Percentiles rank a stretch among this genome's conserved stretches.
Conservation (phyloP, 2,888 invertebrate genomes). For the Eristalis intricaria region DNA sequence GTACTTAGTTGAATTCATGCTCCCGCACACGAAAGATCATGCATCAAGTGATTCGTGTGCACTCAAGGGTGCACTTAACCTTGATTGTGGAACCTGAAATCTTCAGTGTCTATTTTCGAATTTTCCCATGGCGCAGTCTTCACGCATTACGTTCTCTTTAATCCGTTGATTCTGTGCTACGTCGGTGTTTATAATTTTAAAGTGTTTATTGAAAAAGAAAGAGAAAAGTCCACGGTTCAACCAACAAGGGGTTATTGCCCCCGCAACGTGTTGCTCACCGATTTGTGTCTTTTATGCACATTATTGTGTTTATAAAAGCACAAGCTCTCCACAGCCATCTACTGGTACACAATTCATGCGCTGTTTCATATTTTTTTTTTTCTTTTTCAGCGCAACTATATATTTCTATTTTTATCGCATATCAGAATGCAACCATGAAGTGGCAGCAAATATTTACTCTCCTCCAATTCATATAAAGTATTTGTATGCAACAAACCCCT, state of each 20-base stretch:
- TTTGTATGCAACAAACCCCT: constrained; percentile 38
- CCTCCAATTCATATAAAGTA: constrained; percentile 62
- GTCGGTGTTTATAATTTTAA: neutral
- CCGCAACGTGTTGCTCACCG: constrained; percentile 65
- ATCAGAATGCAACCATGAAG: constrained; percentile 63
- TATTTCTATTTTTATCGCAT: constrained; percentile 68
- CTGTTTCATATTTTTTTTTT: neutral
- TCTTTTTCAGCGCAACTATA: constrained; percentile 28
- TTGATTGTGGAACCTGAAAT: neutral
- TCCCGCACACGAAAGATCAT: neutral
- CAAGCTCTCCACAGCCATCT: neutral
- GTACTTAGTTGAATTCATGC: neutral
- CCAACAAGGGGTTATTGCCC: constrained; percentile 63
- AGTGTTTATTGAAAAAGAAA: neutral
- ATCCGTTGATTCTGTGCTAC: neutral
- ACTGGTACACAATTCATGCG: neutral
- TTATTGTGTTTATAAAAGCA: neutral
- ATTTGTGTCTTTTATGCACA: neutral
- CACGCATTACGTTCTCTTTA: neutral
- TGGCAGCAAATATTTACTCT: constrained; percentile 71
- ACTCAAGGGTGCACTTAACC: neutral
- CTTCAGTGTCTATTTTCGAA: neutral
- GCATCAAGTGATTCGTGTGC: neutral
- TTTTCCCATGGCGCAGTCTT: neutral
- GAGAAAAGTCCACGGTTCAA: neutral